A percentile compares a stretch with the other conserved stretches of the same genome.
phyloP scores from a whole-genome alignment of 1,140 invertebrate species.

The Plectrocnemia conspersa region DNA sequence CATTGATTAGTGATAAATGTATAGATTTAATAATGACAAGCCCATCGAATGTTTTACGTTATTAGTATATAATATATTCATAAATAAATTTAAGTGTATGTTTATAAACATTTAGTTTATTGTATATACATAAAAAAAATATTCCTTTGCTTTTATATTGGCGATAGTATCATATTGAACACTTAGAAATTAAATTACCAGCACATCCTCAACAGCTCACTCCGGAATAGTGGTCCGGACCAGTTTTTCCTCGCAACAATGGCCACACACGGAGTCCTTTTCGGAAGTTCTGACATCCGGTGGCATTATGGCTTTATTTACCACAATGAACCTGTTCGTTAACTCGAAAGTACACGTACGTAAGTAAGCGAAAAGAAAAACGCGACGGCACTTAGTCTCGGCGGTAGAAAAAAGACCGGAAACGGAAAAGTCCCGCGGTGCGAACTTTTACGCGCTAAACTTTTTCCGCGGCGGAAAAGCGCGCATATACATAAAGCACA shows the following conservation, averaged over 20 bases:
- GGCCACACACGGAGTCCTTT: not conserved
- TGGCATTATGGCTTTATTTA: constrained; percentile 2
- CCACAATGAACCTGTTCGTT: not conserved
- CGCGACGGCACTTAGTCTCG: not conserved
- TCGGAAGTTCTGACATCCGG: not conserved
- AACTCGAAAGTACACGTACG: not conserved
- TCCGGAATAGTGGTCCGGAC: too few relatives aligned
- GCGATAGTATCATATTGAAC: too few relatives aligned
- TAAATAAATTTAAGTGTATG: too few relatives aligned
- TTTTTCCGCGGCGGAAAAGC: not conserved
- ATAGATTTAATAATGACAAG: too few relatives aligned
- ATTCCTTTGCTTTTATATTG: too few relatives aligned
- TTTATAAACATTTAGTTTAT: too few relatives aligned
- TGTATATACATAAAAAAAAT: too few relatives aligned
- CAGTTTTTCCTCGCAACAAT: constrained; percentile 2
- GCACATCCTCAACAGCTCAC: constrained; percentile 19
- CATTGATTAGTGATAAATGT: too few relatives aligned
- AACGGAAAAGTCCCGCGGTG: not conserved
- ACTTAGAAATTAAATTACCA: constrained; percentile 23
- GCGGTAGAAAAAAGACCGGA: not conserved
- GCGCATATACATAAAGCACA: too few relatives aligned
- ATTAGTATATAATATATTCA: too few relatives aligned
- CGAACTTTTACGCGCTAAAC: not conserved
- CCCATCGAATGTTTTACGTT: too few relatives aligned
- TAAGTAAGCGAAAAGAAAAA: not conserved